Percentiles rank a stretch among this genome's conserved stretches.
Evolutionary conservation across 2,113 vertebrate species (phyloP).

Genomic region (Acinonyx jubatus): DNA sequence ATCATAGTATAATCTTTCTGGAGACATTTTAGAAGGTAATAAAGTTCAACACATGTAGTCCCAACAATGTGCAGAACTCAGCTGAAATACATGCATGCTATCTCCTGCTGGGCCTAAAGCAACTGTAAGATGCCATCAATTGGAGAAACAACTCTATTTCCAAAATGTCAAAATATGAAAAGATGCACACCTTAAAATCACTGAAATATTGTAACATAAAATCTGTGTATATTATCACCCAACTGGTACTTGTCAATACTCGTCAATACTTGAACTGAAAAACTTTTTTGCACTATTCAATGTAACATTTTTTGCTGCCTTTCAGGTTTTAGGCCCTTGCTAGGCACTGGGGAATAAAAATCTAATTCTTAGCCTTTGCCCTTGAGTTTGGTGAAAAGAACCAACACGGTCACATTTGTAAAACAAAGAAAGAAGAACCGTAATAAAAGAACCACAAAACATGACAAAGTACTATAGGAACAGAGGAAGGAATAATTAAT

Average conservation of each 20-base stretch:
- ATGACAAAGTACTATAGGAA: not conserved
- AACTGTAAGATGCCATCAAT: not conserved
- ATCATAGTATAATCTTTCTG: not conserved
- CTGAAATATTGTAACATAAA: not conserved
- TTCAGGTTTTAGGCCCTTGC: not conserved
- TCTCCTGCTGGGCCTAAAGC: not conserved
- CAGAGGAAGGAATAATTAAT: not conserved
- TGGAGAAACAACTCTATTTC: not conserved
- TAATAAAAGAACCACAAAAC: not conserved
- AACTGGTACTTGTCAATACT: not conserved
- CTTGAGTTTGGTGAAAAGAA: not conserved
- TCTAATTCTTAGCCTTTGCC: not conserved
- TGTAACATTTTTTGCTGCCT: not conserved
- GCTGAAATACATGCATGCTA: not conserved
- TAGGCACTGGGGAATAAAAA: not conserved
- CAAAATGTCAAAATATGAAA: not conserved
- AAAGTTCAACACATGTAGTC: not conserved
- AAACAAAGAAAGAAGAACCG: not conserved
- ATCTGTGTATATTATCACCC: not conserved
- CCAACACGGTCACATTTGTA: not conserved
- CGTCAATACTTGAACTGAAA: not conserved
- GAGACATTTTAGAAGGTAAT: constrained; percentile 4
- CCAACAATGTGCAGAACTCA: not conserved
- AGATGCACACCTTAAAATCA: not conserved
- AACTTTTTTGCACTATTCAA: not conserved